Evolutionary conservation across 92 coral and sea anemone species (phyloP).

Genomic region (Pocillopora meandrina): DNA sequence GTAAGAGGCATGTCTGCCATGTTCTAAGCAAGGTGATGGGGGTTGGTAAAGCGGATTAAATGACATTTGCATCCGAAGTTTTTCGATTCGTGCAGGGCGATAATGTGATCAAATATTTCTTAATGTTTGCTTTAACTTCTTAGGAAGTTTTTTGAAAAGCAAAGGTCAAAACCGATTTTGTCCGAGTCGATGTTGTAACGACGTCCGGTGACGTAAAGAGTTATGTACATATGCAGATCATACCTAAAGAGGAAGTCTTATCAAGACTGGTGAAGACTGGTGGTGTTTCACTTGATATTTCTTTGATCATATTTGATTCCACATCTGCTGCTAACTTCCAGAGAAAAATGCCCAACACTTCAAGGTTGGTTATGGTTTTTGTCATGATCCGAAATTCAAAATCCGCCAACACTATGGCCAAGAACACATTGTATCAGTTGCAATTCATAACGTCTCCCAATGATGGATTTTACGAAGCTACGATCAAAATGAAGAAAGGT

Average conservation of each 20-base stretch:
- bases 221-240: constrained; percentile 57
- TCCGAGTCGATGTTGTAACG: constrained; percentile 56
- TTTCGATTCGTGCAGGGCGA: too few species aligned
- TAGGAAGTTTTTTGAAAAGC: constrained; percentile 51
- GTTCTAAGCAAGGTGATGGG: too few species aligned
- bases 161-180: constrained; percentile 58
- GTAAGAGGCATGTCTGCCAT: too few species aligned
- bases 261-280: constrained; percentile 41
- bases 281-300: constrained; percentile 57
- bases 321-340: constrained; percentile 76
- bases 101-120: too few species aligned
- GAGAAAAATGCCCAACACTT: constrained; percentile 67
- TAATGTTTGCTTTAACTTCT: background rate
- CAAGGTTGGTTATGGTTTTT: constrained; percentile 29
- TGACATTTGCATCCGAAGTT: too few species aligned
- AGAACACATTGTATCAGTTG: constrained; percentile 59
- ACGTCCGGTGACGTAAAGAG: constrained; percentile 9
- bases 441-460: constrained; percentile 72
- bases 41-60: too few species aligned
- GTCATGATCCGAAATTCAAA: background rate
- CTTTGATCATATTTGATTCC: constrained; percentile 73
- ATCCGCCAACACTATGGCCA: constrained; percentile 25
- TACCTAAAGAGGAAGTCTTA: constrained; percentile 51
- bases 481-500: constrained; percentile 53
- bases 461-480: constrained; percentile 73